Percentiles rank a stretch among this genome's conserved stretches.
Evolutionary conservation across 2,797 vertebrate species (phyloP).

Genomic region (Myotis myotis): DNA sequence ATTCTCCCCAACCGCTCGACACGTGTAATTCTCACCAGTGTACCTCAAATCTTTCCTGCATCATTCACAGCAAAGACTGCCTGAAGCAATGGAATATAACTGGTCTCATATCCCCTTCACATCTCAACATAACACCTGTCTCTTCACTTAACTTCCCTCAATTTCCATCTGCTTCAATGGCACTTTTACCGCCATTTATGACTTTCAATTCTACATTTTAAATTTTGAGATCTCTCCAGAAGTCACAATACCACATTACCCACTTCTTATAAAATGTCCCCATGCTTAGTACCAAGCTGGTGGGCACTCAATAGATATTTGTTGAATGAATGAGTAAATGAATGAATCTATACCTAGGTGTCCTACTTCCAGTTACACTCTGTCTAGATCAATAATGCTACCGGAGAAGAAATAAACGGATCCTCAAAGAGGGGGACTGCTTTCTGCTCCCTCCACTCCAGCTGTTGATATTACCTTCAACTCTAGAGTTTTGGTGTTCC

Average conservation of each 20-base stretch:
- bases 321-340: slow-evolving; percentile 8
- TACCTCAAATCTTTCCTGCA: not conserved
- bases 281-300: not conserved
- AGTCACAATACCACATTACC: not conserved
- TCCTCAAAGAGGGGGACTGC: not conserved
- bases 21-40: not conserved
- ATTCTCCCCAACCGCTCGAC: not conserved
- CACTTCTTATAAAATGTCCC: not conserved
- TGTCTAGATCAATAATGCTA: not conserved
- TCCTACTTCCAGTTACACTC: not conserved
- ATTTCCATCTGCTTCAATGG: not conserved
- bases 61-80: not conserved
- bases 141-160: not conserved
- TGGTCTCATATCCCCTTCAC: not conserved
- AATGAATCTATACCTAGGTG: not conserved
- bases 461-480: not conserved
- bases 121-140: not conserved
- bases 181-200: not conserved
- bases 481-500: not conserved
- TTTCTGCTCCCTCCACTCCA: not conserved
- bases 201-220: slow-evolving; percentile 14
- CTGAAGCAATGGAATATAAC: not conserved
- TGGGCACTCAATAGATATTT: not conserved
- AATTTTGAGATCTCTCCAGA: not conserved
- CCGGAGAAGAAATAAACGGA: slow-evolving; percentile 4